Conservation (phyloP, 2,888 invertebrate species). For the Aleiodes alternator region DNA sequence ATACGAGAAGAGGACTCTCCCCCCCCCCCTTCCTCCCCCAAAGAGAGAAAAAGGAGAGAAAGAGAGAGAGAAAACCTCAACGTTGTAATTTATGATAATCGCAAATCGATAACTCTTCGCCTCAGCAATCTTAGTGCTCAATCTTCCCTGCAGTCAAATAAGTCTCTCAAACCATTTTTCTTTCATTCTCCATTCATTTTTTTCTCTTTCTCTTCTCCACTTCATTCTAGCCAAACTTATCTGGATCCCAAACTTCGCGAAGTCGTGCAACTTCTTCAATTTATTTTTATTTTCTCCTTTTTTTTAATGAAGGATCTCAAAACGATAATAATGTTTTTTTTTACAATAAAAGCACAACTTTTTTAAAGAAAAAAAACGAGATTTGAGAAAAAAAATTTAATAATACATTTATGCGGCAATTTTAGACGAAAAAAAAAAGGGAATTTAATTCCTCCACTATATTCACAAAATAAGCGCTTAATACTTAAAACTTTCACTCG, state of each 20-base stretch:
- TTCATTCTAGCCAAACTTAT: constrained; percentile 52
- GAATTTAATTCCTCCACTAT: not conserved
- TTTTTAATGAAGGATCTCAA: not conserved
- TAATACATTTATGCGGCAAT: constrained; percentile 15
- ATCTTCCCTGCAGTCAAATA: constrained; percentile 60
- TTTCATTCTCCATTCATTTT: constrained; percentile 17
- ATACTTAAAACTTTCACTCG: constrained; percentile 21
- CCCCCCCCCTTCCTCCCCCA: too few species aligned
- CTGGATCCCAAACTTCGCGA: not conserved
- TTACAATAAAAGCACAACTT: too few species aligned
- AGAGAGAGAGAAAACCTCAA: constrained; percentile 38
- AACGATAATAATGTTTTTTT: too few species aligned
- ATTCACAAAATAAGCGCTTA: constrained; percentile 11
- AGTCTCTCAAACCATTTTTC: constrained; percentile 35
- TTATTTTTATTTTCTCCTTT: not conserved
- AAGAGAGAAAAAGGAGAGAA: too few species aligned
- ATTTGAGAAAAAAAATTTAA: not conserved
- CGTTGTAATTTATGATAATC: constrained; percentile 68
- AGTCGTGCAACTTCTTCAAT: not conserved
- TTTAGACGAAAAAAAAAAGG: not conserved
- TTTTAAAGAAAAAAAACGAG: not conserved
- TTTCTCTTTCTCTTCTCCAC: constrained; percentile 24
- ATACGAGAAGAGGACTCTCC: constrained; percentile 19
- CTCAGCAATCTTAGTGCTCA: constrained; percentile 54
- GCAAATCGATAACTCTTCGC: constrained; percentile 65